Conservation (phyloP, 2,797 vertebrate genomes). For the Antrozous pallidus region DNA sequence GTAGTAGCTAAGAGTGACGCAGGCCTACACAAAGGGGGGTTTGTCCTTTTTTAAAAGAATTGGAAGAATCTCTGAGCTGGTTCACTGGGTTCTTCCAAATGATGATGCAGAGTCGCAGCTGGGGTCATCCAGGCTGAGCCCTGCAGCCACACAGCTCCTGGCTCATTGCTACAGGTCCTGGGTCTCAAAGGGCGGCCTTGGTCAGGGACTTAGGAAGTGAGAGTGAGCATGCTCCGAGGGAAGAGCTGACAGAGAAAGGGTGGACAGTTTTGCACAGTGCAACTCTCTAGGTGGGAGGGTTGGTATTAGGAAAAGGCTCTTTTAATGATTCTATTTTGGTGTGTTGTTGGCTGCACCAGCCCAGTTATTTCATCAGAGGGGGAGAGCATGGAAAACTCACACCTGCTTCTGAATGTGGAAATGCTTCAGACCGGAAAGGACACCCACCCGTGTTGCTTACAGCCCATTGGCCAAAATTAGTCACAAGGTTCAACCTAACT, state of each 20-base stretch:
- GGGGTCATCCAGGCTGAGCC: not conserved
- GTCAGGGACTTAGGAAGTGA: not conserved
- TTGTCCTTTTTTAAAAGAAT: conserved; percentile 58
- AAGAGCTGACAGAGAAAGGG: not conserved
- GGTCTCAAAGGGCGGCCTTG: not conserved
- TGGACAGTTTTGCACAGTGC: not conserved
- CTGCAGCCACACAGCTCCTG: not conserved
- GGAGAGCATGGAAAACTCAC: not conserved
- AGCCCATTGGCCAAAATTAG: not conserved
- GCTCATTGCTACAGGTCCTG: not conserved
- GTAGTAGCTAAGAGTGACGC: conserved; percentile 41
- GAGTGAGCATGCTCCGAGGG: not conserved
- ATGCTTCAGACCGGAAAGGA: not conserved
- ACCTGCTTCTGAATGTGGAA: not conserved
- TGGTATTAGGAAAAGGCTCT: not conserved
- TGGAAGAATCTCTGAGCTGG: conserved; percentile 59
- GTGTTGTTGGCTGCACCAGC: not conserved
- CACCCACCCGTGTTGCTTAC: rapidly evolving
- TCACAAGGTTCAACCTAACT: not conserved
- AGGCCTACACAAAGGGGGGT: conserved; percentile 55
- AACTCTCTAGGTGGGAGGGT: not conserved
- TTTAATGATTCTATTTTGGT: not conserved
- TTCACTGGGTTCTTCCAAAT: not conserved
- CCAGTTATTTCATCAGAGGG: not conserved
- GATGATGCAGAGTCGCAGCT: not conserved